These are phyloP conservation scores for Gymnoscelis rufifasciata DNA, from an alignment of 2,888 invertebrate species.

Conservation along the genomic window DNA sequence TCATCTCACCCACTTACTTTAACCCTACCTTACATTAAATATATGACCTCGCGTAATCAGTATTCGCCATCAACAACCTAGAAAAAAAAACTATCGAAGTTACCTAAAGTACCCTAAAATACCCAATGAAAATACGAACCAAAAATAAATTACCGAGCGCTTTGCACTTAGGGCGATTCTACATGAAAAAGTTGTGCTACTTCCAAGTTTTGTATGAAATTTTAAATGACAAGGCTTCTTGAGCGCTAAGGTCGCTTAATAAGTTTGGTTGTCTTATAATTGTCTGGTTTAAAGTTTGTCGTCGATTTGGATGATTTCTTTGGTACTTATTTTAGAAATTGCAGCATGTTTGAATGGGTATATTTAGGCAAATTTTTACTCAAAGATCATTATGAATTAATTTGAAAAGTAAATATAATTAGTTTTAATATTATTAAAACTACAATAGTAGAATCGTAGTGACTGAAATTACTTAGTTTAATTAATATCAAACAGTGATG, in stretches of 20 bases:
- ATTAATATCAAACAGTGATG: too few species aligned
- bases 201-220: neutral
- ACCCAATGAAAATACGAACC: constrained; percentile 9
- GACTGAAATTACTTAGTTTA: too few species aligned
- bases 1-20: too few species aligned
- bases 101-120: constrained; percentile 4
- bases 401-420: too few species aligned
- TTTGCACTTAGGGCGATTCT: constrained; percentile 11
- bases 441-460: too few species aligned
- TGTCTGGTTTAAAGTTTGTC: neutral
- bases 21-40: too few species aligned
- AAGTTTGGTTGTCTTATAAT: neutral
- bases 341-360: too few species aligned
- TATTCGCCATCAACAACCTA: neutral
- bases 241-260: neutral
- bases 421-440: too few species aligned
- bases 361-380: too few species aligned
- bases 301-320: neutral
- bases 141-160: constrained; percentile 17
- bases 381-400: too few species aligned
- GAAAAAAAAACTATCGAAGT: constrained; percentile 9
- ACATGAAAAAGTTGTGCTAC: constrained; percentile 1
- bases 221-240: neutral
- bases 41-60: neutral
- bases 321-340: too few species aligned